Percentiles rank a stretch among this genome's conserved stretches.
Conservation (phyloP, 2,797 vertebrate species). For the Streptopelia turtur region DNA sequence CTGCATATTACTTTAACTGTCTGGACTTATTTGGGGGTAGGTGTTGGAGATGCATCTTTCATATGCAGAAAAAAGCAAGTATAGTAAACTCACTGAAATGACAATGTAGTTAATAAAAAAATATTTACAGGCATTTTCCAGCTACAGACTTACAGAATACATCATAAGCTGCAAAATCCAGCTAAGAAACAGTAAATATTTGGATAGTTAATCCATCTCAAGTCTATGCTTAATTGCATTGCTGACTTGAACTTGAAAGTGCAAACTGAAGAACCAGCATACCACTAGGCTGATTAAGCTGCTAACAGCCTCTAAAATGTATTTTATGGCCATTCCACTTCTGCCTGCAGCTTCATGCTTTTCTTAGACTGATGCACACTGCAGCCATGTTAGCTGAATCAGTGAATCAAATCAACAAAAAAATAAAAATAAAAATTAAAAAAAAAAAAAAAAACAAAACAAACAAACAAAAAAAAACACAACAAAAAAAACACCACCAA, state of each 20-base stretch:
- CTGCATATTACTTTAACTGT: neutral
- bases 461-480: neutral
- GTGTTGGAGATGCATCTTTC: neutral
- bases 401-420: neutral
- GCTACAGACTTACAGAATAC: neutral
- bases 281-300: neutral
- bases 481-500: neutral
- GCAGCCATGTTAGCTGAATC: fast-evolving
- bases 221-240: neutral
- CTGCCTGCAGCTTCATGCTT: neutral
- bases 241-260: neutral
- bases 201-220: neutral
- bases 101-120: neutral
- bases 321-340: neutral
- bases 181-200: neutral
- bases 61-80: neutral
- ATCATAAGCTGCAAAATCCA: neutral
- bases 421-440: neutral
- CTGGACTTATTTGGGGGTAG: too few species aligned
- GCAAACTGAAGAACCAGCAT: neutral
- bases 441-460: neutral
- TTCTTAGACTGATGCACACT: fast-evolving
- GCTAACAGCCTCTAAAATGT: fast-evolving
- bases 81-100: neutral
- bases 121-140: neutral